These are phyloP conservation scores for Meandrusa payeni DNA, from an alignment of 2,888 invertebrate genomes.

Conservation along the genomic window DNA sequence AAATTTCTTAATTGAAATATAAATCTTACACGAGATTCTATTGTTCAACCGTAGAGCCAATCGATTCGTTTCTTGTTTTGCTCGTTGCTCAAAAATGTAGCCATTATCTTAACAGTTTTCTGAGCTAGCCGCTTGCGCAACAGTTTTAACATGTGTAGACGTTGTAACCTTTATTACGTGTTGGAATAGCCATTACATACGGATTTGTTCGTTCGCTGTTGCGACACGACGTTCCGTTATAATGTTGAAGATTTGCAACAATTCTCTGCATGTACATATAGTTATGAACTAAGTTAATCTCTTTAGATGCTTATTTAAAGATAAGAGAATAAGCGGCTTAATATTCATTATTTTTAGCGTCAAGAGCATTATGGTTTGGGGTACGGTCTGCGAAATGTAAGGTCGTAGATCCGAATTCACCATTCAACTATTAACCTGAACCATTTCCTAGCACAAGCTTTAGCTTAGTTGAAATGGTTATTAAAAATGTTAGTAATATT, in stretches of 20 bases:
- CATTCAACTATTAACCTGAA: too few relatives aligned
- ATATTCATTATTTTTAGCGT: too few relatives aligned
- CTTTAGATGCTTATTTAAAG: too few relatives aligned
- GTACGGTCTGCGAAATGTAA: too few relatives aligned
- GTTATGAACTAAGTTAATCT: background rate
- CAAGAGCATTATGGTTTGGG: too few relatives aligned
- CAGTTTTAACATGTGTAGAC: conserved; percentile 24
- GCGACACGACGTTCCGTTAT: conserved; percentile 3
- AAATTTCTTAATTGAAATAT: too few relatives aligned
- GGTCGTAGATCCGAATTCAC: too few relatives aligned
- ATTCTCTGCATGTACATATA: background rate
- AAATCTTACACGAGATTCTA: conserved; percentile 3
- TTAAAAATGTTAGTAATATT: too few relatives aligned
- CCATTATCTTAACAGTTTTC: conserved; percentile 29
- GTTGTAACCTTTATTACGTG: conserved; percentile 24
- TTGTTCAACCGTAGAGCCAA: conserved; percentile 26
- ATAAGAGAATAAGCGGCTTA: too few relatives aligned
- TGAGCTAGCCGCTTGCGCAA: conserved; percentile 30
- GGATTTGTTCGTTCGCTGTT: conserved; percentile 16
- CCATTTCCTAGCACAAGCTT: too few relatives aligned
- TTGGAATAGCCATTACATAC: conserved; percentile 14
- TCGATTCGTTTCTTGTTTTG: conserved; percentile 27
- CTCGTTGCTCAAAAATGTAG: conserved; percentile 28
- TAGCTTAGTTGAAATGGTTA: too few relatives aligned
- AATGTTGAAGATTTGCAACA: conserved; percentile 15